These are phyloP conservation scores for Coilia nasus DNA, from an alignment of 2,797 vertebrate species.

Conservation along the genomic window DNA sequence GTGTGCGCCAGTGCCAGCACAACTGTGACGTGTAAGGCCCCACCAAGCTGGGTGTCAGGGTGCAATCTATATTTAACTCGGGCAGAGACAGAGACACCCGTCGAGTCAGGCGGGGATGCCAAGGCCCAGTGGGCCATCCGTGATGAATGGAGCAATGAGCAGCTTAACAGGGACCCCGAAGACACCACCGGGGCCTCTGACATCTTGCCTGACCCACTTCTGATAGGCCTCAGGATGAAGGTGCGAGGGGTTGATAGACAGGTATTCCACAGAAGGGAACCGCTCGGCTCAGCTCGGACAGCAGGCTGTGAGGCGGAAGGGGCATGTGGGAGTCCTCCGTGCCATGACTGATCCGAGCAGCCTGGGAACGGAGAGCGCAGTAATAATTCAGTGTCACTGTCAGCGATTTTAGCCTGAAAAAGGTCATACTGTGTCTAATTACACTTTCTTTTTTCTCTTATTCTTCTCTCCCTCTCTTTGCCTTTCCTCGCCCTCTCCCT, in stretches of 20 bases:
- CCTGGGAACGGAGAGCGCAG: background rate
- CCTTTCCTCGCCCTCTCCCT: no score
- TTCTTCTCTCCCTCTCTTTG: no score
- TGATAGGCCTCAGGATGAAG: background rate
- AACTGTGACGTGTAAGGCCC: background rate
- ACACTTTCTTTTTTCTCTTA: background rate
- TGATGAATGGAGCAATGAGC: background rate
- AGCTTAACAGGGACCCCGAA: background rate
- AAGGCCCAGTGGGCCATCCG: background rate
- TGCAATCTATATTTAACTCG: background rate
- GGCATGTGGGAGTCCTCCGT: background rate
- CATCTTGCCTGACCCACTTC: background rate
- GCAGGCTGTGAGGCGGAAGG: background rate
- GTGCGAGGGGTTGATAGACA: background rate
- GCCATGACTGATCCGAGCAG: background rate
- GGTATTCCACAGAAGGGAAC: background rate
- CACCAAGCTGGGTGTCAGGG: background rate
- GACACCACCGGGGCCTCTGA: background rate
- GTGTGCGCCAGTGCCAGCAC: no score
- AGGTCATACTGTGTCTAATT: constrained; percentile 22
- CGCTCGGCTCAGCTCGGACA: background rate
- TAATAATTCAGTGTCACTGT: background rate
- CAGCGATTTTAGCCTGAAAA: background rate
- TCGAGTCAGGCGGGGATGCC: background rate
- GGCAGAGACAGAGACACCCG: background rate